These are phyloP conservation scores for Erannis defoliaria DNA, from an alignment of 2,888 invertebrate species.

Conservation along the genomic window DNA sequence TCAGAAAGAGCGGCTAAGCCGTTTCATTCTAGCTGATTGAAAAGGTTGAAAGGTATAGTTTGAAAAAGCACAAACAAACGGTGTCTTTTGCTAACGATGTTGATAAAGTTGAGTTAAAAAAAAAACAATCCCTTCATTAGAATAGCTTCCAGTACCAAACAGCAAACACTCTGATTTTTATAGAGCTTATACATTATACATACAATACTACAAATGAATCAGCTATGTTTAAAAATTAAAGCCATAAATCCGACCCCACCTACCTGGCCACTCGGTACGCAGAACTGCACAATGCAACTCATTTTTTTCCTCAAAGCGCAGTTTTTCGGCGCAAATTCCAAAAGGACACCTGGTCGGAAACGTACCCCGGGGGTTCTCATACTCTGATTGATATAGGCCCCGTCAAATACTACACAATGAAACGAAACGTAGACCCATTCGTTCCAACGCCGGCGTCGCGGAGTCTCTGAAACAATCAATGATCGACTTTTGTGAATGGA, in stretches of 20 bases:
- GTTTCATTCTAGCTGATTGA: no score
- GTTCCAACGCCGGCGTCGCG: slow-evolving; percentile 74
- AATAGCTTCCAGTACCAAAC: no score
- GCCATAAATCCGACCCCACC: slow-evolving; percentile 59
- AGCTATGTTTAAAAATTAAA: slow-evolving; percentile 51
- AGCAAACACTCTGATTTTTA: no score
- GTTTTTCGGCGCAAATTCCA: slow-evolving; percentile 84
- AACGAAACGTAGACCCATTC: slow-evolving; percentile 61
- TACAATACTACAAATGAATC: slow-evolving; percentile 33
- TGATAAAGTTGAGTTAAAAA: no score
- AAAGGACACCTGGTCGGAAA: slow-evolving; percentile 86
- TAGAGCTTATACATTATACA: no score
- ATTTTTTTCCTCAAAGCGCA: slow-evolving; percentile 79
- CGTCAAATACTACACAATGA: slow-evolving; percentile 72
- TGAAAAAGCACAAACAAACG: no score
- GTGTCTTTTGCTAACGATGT: no score
- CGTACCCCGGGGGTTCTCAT: slow-evolving; percentile 80
- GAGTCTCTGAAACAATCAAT: slow-evolving; percentile 86
- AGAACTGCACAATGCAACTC: slow-evolving; percentile 79
- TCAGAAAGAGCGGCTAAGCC: no score
- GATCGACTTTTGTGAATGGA: slow-evolving; percentile 81
- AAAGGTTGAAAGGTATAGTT: no score
- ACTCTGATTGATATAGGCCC: slow-evolving; percentile 80
- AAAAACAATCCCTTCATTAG: no score
- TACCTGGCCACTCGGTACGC: slow-evolving; percentile 79